Conservation (phyloP, 2,888 invertebrate genomes). For the Hypomecis atomaria region DNA sequence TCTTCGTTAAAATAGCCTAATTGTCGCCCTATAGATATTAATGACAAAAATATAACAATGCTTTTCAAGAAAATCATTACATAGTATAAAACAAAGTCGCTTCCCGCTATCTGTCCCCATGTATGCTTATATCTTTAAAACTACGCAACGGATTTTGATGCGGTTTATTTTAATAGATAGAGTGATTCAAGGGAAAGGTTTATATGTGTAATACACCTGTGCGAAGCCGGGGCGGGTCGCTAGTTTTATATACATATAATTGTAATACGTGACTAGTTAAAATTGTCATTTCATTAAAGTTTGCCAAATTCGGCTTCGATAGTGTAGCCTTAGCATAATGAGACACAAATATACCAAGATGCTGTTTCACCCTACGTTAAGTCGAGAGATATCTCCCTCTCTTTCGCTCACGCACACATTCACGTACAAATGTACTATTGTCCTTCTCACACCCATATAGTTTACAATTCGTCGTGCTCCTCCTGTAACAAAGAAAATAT, state of each 20-base stretch:
- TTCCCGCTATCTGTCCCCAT: too few species aligned
- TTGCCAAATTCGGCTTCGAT: neutral
- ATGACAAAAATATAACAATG: neutral
- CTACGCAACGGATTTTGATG: too few species aligned
- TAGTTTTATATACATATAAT: too few species aligned
- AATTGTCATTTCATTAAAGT: neutral
- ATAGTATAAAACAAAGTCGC: too few species aligned
- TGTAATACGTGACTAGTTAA: neutral
- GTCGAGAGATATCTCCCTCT: constrained; percentile 18
- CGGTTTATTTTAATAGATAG: too few species aligned
- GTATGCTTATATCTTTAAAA: too few species aligned
- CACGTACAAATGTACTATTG: constrained; percentile 56
- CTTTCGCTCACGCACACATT: constrained; percentile 35
- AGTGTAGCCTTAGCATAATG: constrained; percentile 2
- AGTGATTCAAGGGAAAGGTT: too few species aligned
- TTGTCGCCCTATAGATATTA: too few species aligned
- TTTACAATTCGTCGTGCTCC: constrained; percentile 80
- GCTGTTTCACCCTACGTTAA: constrained; percentile 15
- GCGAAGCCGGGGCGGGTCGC: too few species aligned
- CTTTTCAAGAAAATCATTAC: too few species aligned
- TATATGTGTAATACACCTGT: too few species aligned
- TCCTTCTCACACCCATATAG: constrained; percentile 62
- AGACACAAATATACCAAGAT: constrained; percentile 8
- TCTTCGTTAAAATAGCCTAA: neutral
- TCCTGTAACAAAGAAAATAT: constrained; percentile 67